phyloP scores from a whole-genome alignment of 1,140 invertebrate species.

The Eupeodes corollae region DNA sequence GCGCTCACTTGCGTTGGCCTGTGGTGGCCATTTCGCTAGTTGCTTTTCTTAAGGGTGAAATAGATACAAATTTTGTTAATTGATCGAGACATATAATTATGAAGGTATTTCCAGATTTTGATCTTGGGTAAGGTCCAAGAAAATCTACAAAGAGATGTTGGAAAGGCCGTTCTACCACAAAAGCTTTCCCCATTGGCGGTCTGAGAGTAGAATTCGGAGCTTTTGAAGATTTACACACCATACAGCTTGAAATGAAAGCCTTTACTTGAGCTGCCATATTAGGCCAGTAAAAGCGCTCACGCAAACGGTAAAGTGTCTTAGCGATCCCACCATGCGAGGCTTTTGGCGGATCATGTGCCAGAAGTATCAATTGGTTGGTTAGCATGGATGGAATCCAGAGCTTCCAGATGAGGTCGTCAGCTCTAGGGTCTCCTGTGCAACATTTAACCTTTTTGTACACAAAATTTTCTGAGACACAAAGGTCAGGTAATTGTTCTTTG shows the following conservation, averaged over 20 bases:
- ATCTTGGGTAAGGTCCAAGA: neutral
- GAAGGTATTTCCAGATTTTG: neutral
- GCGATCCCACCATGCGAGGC: neutral
- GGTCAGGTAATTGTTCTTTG: no score
- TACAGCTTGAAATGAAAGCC: neutral
- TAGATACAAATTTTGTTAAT: neutral
- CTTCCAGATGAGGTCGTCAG: neutral
- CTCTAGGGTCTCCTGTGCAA: conserved; percentile 16
- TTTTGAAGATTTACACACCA: neutral
- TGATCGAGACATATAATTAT: neutral
- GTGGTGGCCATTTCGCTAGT: neutral
- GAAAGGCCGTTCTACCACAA: neutral
- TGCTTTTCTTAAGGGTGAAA: neutral
- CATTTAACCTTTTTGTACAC: no score
- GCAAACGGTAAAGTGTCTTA: neutral
- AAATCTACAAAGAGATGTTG: neutral
- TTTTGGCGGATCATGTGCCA: neutral
- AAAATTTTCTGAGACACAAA: no score
- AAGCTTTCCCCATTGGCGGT: neutral
- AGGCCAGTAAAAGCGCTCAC: no score
- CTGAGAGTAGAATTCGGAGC: neutral
- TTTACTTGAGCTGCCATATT: no score
- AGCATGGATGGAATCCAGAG: neutral
- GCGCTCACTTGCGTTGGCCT: neutral
- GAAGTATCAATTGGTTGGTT: neutral